Percentiles rank a stretch among this genome's conserved stretches.
Evolutionary conservation across 2,888 invertebrate genomes (phyloP).

Genomic region (Lepidonotus clava): DNA sequence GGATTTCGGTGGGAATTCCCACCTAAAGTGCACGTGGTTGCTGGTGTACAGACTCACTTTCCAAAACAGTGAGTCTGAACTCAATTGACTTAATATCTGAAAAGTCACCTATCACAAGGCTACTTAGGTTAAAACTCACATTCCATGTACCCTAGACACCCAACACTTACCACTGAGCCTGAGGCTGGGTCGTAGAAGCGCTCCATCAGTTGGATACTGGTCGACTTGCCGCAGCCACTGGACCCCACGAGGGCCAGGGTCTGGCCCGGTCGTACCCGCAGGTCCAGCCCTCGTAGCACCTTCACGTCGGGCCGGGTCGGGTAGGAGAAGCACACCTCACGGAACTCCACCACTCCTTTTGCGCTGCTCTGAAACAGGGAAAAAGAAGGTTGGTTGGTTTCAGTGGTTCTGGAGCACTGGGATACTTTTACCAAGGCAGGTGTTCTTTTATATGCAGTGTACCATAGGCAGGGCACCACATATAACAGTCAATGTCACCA

Average conservation of each 20-base stretch:
- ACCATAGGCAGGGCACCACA: not conserved
- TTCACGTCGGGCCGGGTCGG: conserved; percentile 75
- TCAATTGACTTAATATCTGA: no score
- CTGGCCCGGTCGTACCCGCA: conserved; percentile 60
- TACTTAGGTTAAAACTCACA: no score
- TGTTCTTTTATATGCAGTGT: not conserved
- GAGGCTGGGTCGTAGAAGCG: conserved; percentile 64
- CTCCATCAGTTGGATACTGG: conserved; percentile 64
- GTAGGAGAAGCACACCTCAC: conserved; percentile 71
- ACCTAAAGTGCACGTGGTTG: no score
- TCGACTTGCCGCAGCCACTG: conserved; percentile 66
- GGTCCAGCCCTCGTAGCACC: conserved; percentile 77
- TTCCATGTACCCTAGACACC: not conserved
- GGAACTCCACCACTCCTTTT: conserved; percentile 63
- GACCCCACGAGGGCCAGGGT: conserved; percentile 65
- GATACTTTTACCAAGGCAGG: not conserved
- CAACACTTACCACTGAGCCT: conserved; percentile 63
- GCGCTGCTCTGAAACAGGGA: conserved; percentile 46
- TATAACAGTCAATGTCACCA: not conserved
- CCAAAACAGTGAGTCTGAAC: no score
- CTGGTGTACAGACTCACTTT: no score
- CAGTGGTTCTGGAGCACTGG: not conserved
- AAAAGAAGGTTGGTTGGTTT: not conserved
- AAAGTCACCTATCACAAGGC: no score
- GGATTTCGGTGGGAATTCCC: no score